phyloP scores from a whole-genome alignment of 2,797 vertebrate species.

The Synanceia verrucosa region DNA sequence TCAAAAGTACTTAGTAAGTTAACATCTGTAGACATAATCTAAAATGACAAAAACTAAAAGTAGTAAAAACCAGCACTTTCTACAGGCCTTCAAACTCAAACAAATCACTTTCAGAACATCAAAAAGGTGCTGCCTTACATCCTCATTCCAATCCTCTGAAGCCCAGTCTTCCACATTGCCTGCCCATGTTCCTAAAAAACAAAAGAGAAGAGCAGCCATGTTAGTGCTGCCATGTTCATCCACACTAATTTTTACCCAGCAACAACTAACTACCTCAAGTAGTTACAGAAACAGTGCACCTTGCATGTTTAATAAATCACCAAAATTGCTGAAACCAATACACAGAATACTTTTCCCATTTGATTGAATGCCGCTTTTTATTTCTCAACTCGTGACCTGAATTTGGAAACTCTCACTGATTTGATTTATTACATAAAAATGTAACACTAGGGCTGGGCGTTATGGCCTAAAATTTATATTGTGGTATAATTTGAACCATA shows the following conservation, averaged over 20 bases:
- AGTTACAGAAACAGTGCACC: neutral
- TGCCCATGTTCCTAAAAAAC: constrained; percentile 85
- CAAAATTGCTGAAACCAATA: neutral
- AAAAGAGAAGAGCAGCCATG: neutral
- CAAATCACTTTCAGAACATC: neutral
- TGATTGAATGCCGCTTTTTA: neutral
- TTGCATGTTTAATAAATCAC: neutral
- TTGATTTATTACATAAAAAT: neutral
- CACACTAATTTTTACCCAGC: neutral
- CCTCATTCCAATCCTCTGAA: constrained; percentile 96
- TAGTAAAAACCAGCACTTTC: no score
- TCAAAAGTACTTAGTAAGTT: neutral
- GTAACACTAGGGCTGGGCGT: no score
- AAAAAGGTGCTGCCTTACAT: constrained; percentile 84
- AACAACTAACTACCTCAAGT: neutral
- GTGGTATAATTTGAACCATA: no score
- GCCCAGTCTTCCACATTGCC: constrained; percentile 94
- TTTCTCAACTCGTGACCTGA: neutral
- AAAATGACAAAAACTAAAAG: no score
- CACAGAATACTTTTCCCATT: neutral
- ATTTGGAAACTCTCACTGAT: neutral
- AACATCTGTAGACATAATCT: neutral
- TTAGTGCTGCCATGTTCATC: constrained; percentile 5
- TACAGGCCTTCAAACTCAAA: neutral
- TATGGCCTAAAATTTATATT: no score